Conservation (phyloP, 2,888 invertebrate species). For the Eucriotettix oculatus region DNA sequence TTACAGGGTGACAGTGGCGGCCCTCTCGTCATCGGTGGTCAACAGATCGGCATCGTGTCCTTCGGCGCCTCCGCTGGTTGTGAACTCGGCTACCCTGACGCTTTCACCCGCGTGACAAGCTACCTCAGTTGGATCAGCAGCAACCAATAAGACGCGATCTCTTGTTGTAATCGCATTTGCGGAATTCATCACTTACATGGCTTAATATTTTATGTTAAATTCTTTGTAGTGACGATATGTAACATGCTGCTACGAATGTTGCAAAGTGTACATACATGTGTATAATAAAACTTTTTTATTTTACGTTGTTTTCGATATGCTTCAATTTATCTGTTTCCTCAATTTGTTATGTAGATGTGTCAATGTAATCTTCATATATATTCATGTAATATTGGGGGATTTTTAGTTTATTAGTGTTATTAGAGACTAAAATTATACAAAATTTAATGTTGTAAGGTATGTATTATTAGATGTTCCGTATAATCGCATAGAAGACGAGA, state of each 20-base stretch:
- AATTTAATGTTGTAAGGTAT: no score
- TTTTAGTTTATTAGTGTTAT: no score
- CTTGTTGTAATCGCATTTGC: neutral
- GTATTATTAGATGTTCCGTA: no score
- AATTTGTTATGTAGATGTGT: no score
- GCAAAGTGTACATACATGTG: neutral
- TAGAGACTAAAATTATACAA: no score
- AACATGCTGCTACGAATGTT: neutral
- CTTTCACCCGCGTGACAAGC: neutral
- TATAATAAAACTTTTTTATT: neutral
- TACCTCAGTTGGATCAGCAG: neutral
- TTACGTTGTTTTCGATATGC: no score
- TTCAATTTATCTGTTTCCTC: no score
- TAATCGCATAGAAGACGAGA: no score
- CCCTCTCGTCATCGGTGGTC: neutral
- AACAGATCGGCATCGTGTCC: neutral
- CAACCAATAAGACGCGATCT: neutral
- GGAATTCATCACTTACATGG: no score
- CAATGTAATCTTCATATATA: no score
- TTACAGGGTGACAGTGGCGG: slow-evolving; percentile 1
- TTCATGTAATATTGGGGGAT: no score
- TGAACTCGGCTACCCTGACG: neutral
- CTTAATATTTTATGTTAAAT: neutral
- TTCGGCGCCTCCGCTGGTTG: neutral
- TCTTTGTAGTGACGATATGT: neutral